phyloP scores from a whole-genome alignment of 1,140 invertebrate genomes.

The Mya arenaria region DNA sequence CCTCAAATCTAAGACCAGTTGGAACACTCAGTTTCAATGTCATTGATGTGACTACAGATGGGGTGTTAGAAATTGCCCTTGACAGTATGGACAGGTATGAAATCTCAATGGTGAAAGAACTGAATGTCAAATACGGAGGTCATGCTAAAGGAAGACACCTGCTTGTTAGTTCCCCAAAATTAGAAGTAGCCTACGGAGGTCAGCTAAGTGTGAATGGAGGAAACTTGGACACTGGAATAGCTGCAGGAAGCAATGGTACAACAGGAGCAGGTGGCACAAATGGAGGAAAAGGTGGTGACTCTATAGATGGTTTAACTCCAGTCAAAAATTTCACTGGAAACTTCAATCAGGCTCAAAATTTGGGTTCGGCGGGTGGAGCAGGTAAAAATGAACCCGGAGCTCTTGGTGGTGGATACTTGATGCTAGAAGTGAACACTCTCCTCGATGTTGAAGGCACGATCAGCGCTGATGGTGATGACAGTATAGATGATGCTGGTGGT shows the following conservation, averaged over 20 bases:
- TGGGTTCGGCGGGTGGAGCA: slow-evolving; percentile 71
- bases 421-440: slow-evolving; percentile 33
- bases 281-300: slow-evolving; percentile 68
- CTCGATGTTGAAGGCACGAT: slow-evolving; percentile 66
- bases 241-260: slow-evolving; percentile 52
- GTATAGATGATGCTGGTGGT: slow-evolving; percentile 55
- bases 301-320: slow-evolving; percentile 37
- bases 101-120: slow-evolving; percentile 56
- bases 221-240: slow-evolving; percentile 45
- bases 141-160: slow-evolving; percentile 58
- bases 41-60: slow-evolving; percentile 66
- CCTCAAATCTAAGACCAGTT: slow-evolving; percentile 45
- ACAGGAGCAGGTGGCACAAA: slow-evolving; percentile 64
- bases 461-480: slow-evolving; percentile 60
- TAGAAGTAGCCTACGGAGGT: slow-evolving; percentile 65
- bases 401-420: slow-evolving; percentile 66
- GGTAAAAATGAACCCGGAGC: slow-evolving; percentile 29
- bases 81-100: slow-evolving; percentile 56
- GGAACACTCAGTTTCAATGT: slow-evolving; percentile 63
- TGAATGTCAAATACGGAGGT: slow-evolving; percentile 70
- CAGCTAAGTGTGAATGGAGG: slow-evolving; percentile 55
- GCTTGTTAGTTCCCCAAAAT: slow-evolving; percentile 52
- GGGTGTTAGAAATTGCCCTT: slow-evolving; percentile 58
- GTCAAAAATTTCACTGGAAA: slow-evolving; percentile 47
- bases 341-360: slow-evolving; percentile 54